Conservation (phyloP, 2,888 invertebrate genomes). For the Octonoba sinensis region DNA sequence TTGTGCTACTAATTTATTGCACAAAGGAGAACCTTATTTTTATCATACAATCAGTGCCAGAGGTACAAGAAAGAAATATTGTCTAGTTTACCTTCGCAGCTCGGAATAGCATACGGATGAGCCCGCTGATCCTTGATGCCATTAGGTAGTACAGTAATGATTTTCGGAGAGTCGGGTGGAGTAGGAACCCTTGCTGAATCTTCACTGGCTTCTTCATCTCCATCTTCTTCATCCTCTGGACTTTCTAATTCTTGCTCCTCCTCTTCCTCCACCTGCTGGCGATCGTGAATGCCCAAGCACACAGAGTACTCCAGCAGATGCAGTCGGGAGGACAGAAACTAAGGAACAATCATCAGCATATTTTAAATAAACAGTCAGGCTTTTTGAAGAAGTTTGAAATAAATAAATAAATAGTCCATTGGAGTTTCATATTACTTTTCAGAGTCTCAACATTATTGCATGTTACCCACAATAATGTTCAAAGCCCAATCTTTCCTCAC, state of each 20-base stretch:
- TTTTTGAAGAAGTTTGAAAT: no score
- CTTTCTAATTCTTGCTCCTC: constrained; percentile 75
- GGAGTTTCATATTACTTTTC: no score
- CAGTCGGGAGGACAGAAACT: constrained; percentile 93
- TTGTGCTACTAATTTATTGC: no score
- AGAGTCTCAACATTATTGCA: no score
- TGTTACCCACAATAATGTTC: no score
- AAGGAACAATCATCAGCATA: constrained; percentile 67
- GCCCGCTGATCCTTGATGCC: constrained; percentile 29
- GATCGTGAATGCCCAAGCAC: constrained; percentile 95
- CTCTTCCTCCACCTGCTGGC: constrained; percentile 77
- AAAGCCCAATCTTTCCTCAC: no score
- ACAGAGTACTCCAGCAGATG: constrained; percentile 99
- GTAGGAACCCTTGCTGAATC: constrained; percentile 75
- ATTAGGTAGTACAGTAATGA: constrained; percentile 38
- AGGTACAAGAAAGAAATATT: neutral
- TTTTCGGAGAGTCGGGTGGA: constrained; percentile 90
- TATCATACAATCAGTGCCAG: no score
- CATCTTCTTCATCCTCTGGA: constrained; percentile 48
- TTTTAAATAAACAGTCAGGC: no score
- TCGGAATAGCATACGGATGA: constrained; percentile 85
- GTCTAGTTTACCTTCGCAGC: constrained; percentile 69
- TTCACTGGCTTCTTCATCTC: constrained; percentile 57
- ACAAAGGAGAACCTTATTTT: no score
- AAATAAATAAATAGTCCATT: no score